Conservation (phyloP, 2,113 vertebrate genomes). For the Raja brachyura region DNA sequence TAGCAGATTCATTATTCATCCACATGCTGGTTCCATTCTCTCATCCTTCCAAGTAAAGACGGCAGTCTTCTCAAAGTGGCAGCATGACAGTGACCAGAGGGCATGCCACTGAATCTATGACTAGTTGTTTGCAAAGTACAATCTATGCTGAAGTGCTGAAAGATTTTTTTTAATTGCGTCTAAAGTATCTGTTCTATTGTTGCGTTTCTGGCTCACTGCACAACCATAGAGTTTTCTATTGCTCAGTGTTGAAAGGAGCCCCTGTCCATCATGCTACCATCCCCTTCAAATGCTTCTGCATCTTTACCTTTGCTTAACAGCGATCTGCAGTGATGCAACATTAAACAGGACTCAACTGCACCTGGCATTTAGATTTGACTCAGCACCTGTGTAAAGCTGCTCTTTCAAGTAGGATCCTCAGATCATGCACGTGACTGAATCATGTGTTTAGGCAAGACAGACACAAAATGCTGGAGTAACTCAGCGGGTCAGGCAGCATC, state of each 20-base stretch:
- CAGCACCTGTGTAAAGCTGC: too few relatives aligned
- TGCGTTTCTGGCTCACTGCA: neutral
- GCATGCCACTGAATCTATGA: neutral
- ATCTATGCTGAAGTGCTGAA: neutral
- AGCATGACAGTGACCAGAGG: neutral
- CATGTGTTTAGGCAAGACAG: too few relatives aligned
- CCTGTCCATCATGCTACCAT: too few relatives aligned
- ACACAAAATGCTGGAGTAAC: too few relatives aligned
- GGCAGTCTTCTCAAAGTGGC: neutral
- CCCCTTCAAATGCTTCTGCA: neutral
- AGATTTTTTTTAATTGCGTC: neutral
- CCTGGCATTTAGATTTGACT: neutral
- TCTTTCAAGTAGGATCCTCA: too few relatives aligned
- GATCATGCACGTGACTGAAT: too few relatives aligned
- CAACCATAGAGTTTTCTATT: too few relatives aligned
- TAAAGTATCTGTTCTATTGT: neutral
- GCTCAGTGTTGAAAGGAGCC: neutral
- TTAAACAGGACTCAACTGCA: neutral
- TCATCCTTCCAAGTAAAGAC: slow-evolving; percentile 5
- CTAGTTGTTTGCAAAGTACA: neutral
- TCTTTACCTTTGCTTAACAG: neutral
- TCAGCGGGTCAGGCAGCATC: too few relatives aligned
- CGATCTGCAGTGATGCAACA: neutral
- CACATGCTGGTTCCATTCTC: neutral
- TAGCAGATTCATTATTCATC: neutral